Percentiles rank a stretch among this genome's conserved stretches.
These are phyloP conservation scores for Pristionchus entomophagus DNA, from an alignment of 2,888 invertebrate species.

Conservation along the genomic window DNA sequence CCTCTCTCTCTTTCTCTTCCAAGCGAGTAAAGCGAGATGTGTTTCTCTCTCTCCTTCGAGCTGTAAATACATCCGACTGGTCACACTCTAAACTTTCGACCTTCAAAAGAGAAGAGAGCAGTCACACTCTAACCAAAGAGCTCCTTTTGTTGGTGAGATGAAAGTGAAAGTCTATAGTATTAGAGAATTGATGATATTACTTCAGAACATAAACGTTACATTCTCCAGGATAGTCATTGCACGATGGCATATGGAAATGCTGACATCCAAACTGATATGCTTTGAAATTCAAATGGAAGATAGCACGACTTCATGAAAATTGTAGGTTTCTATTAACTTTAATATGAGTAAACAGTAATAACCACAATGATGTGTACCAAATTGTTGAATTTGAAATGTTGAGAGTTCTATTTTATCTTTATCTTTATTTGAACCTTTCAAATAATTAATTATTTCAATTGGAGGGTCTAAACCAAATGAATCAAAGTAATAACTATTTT, in stretches of 20 bases:
- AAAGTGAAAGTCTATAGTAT: no score
- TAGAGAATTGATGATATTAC: no score
- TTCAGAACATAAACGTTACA: constrained; percentile 47
- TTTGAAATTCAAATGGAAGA: constrained; percentile 54
- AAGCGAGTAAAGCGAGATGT: no score
- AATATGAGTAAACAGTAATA: constrained; percentile 41
- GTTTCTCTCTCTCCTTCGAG: no score
- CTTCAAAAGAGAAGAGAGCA: no score
- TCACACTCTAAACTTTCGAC: no score
- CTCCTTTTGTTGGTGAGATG: no score
- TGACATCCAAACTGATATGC: constrained; percentile 51
- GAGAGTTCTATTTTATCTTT: neutral
- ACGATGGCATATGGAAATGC: constrained; percentile 50
- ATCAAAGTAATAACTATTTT: constrained; percentile 9
- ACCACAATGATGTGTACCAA: constrained; percentile 42
- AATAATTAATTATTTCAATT: constrained; percentile 37
- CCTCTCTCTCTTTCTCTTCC: no score
- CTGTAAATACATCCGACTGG: no score
- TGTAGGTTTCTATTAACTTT: constrained; percentile 12
- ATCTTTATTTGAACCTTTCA: constrained; percentile 32
- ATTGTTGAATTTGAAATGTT: constrained; percentile 46
- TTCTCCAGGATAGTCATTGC: constrained; percentile 41
- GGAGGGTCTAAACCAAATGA: constrained; percentile 41
- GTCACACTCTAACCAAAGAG: no score
- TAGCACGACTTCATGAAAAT: constrained; percentile 36